A percentile compares a stretch with the other conserved stretches of the same genome.
phyloP scores from a whole-genome alignment of 2,888 invertebrate species.

The Agrotis ipsilon region DNA sequence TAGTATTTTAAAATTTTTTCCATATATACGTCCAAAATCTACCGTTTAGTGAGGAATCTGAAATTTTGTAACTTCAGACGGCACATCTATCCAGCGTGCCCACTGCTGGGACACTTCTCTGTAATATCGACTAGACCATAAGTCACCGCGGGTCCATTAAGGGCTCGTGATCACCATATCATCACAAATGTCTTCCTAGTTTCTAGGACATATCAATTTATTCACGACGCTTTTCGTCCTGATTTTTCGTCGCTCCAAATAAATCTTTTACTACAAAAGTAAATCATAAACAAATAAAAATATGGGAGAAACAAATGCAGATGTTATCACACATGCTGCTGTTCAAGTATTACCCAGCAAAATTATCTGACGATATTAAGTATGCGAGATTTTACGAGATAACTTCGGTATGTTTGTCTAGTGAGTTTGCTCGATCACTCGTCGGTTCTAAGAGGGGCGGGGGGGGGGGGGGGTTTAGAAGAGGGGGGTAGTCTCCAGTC shows the following conservation, averaged over 20 bases:
- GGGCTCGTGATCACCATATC: too few species aligned
- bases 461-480: not conserved
- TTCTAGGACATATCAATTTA: too few species aligned
- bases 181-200: too few species aligned
- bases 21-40: too few species aligned
- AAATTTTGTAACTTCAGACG: too few species aligned
- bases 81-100: not conserved
- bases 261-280: too few species aligned
- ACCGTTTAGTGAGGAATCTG: too few species aligned
- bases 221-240: too few species aligned
- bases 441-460: constrained; percentile 11
- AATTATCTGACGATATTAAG: constrained; percentile 21
- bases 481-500: constrained; percentile 6
- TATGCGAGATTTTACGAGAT: constrained; percentile 48
- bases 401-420: constrained; percentile 45
- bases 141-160: not conserved
- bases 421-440: constrained; percentile 39
- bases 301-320: constrained; percentile 9
- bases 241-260: too few species aligned
- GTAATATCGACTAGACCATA: not conserved
- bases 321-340: constrained; percentile 13
- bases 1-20: too few species aligned
- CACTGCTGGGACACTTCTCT: not conserved
- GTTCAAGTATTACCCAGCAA: constrained; percentile 1
- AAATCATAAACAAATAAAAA: not conserved